These are phyloP conservation scores for Brachyptera risi DNA, from an alignment of 2,888 invertebrate species.

Conservation along the genomic window DNA sequence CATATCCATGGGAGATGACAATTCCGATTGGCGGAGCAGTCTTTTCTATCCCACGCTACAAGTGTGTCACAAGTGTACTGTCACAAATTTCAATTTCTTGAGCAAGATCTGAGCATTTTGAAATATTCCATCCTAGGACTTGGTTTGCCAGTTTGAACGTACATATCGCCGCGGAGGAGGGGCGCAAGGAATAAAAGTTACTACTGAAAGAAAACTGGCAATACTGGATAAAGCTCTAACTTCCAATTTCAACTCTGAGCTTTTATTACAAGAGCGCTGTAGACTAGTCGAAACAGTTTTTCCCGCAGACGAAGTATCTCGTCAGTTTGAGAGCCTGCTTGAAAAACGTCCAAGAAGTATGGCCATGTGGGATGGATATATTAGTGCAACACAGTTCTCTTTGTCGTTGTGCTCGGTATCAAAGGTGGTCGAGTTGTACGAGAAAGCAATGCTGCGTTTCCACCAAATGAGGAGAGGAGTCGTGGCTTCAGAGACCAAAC, in stretches of 20 bases:
- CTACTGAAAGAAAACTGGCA: constrained; percentile 54
- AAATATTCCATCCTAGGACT: constrained; percentile 39
- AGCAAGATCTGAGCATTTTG: background rate
- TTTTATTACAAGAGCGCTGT: constrained; percentile 50
- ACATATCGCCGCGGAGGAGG: constrained; percentile 44
- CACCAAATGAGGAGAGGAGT: constrained; percentile 27
- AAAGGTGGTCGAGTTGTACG: constrained; percentile 55
- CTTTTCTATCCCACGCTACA: too few relatives aligned
- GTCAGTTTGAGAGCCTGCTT: constrained; percentile 47
- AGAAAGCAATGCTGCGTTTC: constrained; percentile 30
- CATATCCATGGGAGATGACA: too few relatives aligned
- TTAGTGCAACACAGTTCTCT: constrained; percentile 1
- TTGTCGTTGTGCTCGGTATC: constrained; percentile 50
- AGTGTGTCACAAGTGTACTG: too few relatives aligned
- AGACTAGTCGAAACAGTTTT: constrained; percentile 49
- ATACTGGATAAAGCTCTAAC: constrained; percentile 58
- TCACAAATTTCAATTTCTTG: background rate
- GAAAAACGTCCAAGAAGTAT: constrained; percentile 38
- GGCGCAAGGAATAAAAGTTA: constrained; percentile 37
- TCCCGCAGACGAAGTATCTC: constrained; percentile 54
- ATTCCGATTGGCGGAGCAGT: too few relatives aligned
- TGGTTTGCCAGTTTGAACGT: constrained; percentile 46
- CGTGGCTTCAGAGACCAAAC: constrained; percentile 4
- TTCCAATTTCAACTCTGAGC: constrained; percentile 52
- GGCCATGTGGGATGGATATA: constrained; percentile 2